phyloP scores from a whole-genome alignment of 2,888 invertebrate genomes.

The Cinara cedri region DNA sequence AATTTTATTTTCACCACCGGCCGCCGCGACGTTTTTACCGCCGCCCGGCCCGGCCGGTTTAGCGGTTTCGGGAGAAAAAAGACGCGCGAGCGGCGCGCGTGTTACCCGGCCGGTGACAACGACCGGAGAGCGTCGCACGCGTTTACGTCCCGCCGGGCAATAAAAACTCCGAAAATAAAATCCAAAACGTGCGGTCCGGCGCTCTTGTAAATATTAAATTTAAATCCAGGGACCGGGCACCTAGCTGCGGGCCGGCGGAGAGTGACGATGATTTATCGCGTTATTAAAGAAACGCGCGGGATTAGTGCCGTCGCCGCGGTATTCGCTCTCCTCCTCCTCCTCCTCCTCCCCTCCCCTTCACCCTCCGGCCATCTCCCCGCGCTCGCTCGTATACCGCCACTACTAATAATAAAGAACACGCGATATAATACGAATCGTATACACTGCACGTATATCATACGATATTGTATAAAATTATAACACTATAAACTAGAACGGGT shows the following conservation, averaged over 20 bases:
- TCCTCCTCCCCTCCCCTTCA: too few species aligned
- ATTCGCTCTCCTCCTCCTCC: too few species aligned
- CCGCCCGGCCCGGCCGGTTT: conserved; percentile 12
- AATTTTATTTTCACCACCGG: conserved; percentile 41
- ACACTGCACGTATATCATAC: too few species aligned
- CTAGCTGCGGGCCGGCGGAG: not conserved
- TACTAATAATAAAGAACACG: not conserved
- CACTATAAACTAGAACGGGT: not conserved
- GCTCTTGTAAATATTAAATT: conserved; percentile 41
- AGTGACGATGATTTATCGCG: conserved; percentile 50
- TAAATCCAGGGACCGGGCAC: conserved; percentile 44
- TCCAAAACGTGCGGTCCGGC: conserved; percentile 38
- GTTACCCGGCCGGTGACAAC: conserved; percentile 10
- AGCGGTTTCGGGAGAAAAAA: not conserved
- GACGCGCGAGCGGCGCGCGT: not conserved
- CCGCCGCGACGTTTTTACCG: conserved; percentile 25
- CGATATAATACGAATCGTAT: not conserved
- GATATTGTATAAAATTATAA: too few species aligned
- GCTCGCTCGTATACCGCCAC: too few species aligned
- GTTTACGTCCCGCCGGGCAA: conserved; percentile 38
- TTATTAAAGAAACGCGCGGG: conserved; percentile 46
- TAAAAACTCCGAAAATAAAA: conserved; percentile 57
- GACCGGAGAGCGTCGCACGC: not conserved
- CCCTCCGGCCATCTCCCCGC: too few species aligned
- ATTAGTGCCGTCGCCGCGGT: conserved; percentile 24